Base-by-base conservation (phyloP, 2,888 invertebrate genomes). In the Dermolepida albohirtum region DNA sequence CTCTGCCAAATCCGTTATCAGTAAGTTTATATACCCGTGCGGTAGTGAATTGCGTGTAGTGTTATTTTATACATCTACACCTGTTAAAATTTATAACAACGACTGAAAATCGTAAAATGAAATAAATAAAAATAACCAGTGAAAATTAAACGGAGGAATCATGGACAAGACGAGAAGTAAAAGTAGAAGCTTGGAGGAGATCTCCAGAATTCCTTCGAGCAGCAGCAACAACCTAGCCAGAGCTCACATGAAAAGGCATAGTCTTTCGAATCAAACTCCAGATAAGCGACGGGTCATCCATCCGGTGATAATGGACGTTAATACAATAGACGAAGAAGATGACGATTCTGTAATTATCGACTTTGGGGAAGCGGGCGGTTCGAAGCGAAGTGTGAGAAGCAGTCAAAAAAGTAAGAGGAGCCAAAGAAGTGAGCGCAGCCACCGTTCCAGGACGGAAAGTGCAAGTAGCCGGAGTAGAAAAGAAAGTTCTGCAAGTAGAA, bases 281-380 rank as follows among this genome's bases (percentile, higher is more conserved):
- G 43, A 12, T 14, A 62, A 47, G 17, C 47, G 47, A 5, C 47
- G 47, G 6, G 34, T 34, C 6, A 49, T 62, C 2, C 59, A 62
- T 14, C 59, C 59, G 1, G 47, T 14, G 1, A n/a, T 47, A n/a
- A 11, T 57, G 12, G 73, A 72, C n/a, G 63, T 68, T 0, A 70
- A 72, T 0, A 71, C 71, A 6, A 70, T 67, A 14, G 71, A 44
- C 17, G 71, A 44, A 7, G 73, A 73, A 50, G 64, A 71, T 22
- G 69, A 39, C 52, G 50, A 57, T 29, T 29, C 55, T 6, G 40
- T 67, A 7, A 50, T 34, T 10, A 16, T 66, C 12, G 51, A 54
- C 14, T 39, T 65, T n/a, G 43, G 34, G 0, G 11, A 17, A 39
- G 68, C 62, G 11, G 55, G 50, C 10, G 57, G 43, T 10, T 1